phyloP scores from a whole-genome alignment of 2,113 vertebrate species.

The Anser brachyrhynchus region DNA sequence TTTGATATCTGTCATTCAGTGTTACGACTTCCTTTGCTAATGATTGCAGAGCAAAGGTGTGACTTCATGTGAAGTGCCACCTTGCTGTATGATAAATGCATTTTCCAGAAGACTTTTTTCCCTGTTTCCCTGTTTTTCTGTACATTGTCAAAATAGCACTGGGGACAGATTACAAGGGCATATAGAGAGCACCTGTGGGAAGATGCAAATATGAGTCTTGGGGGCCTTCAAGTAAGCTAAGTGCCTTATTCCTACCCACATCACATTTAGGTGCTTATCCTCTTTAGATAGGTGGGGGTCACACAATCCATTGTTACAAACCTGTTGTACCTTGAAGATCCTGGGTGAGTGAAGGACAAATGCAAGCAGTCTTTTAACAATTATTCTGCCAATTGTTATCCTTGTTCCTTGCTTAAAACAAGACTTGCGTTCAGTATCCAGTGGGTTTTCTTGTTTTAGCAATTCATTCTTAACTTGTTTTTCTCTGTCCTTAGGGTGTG shows the following conservation, averaged over 20 bases:
- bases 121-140: background rate
- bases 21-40: background rate
- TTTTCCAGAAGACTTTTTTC: background rate
- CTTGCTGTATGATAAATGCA: background rate
- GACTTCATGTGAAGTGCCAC: background rate
- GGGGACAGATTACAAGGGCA: background rate
- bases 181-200: background rate
- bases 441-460: background rate
- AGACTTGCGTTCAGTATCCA: background rate
- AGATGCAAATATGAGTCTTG: background rate
- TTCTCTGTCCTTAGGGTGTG: constrained; percentile 81
- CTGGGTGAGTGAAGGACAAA: background rate
- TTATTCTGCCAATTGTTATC: background rate
- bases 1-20: background rate
- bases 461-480: background rate
- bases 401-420: background rate
- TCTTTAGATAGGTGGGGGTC: background rate
- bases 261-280: background rate
- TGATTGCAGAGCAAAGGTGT: background rate
- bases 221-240: background rate
- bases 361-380: background rate
- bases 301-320: background rate
- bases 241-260: background rate
- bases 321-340: background rate
- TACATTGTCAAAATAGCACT: fast-evolving